Evolutionary conservation across 1,140 invertebrate species (phyloP), one percentile per base, ranked within the genome.

Genomic region (Leptonema lineaticorne): DNA sequence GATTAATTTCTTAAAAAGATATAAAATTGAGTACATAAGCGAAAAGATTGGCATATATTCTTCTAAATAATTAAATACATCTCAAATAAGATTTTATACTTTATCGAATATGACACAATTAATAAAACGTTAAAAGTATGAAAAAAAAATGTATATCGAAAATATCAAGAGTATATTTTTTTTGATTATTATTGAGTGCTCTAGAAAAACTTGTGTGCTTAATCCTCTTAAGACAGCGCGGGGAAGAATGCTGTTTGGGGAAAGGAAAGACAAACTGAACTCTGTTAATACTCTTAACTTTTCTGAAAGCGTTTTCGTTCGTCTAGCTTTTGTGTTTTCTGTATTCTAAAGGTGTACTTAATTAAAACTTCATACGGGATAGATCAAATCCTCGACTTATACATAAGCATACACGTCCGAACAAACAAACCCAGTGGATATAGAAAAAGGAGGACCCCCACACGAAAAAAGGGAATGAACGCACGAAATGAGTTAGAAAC

Each of bases 201-300:
- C 41, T 16, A 14, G 24, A 46, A 50, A 64, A 64, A 64, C 28
- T 16, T 46, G 20, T 48, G 46, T 16, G 41, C 41, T 50, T n/a
- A 64, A 64, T 64, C 62, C 45, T 50, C 45, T 50, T 64, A 64
- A 64, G 62, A 64, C 37, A 24, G 57, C n/a, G 50, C 16, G 48
- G 48, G 16, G 48, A 26, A 27, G 56, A 22, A 33, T 62, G 41
- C 62, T 64, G 62, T 63, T 53, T 60, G 69, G 63, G 27, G 28
- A 41, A 53, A 58, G 57, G 62, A 70, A 70, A 70, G 69, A 70
- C 69, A 70, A 70, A 70, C 69, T 70, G 63, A 70, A 70, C 63
- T 70, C 64, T 14, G 69, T 33, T 70, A 70, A 70, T 70, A 60
- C 69, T 70, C 63, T 67, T 70, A 70, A 70, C 69, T 70, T 70